Conservation (phyloP, 2,797 vertebrate species). For the Melanotaenia pygmaea region DNA sequence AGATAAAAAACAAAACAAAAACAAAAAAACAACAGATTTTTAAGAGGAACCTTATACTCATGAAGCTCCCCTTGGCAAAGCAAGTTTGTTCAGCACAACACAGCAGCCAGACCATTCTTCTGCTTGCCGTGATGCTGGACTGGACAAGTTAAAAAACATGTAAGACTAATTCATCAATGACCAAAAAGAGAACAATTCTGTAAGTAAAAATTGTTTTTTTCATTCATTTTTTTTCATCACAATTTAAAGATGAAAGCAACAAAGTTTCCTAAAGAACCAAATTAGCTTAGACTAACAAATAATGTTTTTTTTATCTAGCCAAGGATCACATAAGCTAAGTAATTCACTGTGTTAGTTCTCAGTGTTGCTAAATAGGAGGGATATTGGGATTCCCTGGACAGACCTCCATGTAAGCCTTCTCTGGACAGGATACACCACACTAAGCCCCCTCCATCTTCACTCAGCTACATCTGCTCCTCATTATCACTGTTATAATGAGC, state of each 20-base stretch:
- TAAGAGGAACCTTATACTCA: too few species aligned
- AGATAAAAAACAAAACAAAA: too few species aligned
- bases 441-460: conserved; percentile 46
- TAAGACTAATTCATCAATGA: not conserved
- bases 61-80: too few species aligned
- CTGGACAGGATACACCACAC: conserved; percentile 66
- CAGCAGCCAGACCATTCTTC: too few species aligned
- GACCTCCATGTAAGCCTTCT: conserved; percentile 74
- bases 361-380: conserved; percentile 55
- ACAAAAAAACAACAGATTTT: too few species aligned
- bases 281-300: conserved; percentile 26
- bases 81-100: too few species aligned
- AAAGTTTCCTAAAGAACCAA: not conserved
- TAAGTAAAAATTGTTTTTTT: not conserved
- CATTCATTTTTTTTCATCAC: not conserved
- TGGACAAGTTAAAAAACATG: too few species aligned
- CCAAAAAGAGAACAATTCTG: not conserved
- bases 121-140: too few species aligned
- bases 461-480: conserved; percentile 83
- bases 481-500: conserved; percentile 83
- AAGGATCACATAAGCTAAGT: conserved; percentile 36
- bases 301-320: conserved; percentile 43
- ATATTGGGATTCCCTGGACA: conserved; percentile 61
- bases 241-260: not conserved
- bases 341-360: conserved; percentile 71